phyloP scores from a whole-genome alignment of 2,888 invertebrate species.

The Siphlonurus alternatus region DNA sequence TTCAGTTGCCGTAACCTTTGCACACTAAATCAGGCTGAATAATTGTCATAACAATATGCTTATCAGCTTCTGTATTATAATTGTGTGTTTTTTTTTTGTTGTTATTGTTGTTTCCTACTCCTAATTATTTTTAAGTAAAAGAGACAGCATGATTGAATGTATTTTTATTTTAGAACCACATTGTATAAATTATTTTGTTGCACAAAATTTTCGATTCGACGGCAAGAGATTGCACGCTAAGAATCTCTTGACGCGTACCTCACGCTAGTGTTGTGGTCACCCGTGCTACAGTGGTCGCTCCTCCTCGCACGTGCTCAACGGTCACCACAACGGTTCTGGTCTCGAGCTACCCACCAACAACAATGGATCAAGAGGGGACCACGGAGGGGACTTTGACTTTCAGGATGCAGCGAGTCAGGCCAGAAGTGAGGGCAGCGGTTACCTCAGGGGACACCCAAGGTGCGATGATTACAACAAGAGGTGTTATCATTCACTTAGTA shows the following conservation, averaged over 20 bases:
- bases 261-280: not conserved
- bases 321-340: conserved; percentile 29
- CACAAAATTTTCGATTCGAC: no score
- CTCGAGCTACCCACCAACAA: conserved; percentile 16
- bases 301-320: conserved; percentile 6
- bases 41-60: no score
- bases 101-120: no score
- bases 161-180: no score
- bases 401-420: conserved; percentile 33
- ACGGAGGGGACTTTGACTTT: conserved; percentile 51
- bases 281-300: conserved; percentile 5
- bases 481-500: not conserved
- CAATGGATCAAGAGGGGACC: conserved; percentile 30
- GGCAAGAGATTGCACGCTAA: no score
- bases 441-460: conserved; percentile 28
- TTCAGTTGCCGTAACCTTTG: no score
- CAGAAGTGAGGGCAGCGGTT: conserved; percentile 31
- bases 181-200: no score
- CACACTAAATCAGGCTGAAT: no score
- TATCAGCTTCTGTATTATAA: no score
- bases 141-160: no score
- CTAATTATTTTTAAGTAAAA: no score
- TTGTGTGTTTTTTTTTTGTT: no score
- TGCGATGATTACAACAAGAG: conserved; percentile 9
- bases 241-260: not conserved